phyloP scores from a whole-genome alignment of 1,140 invertebrate species.

The Bombyx mandarina region DNA sequence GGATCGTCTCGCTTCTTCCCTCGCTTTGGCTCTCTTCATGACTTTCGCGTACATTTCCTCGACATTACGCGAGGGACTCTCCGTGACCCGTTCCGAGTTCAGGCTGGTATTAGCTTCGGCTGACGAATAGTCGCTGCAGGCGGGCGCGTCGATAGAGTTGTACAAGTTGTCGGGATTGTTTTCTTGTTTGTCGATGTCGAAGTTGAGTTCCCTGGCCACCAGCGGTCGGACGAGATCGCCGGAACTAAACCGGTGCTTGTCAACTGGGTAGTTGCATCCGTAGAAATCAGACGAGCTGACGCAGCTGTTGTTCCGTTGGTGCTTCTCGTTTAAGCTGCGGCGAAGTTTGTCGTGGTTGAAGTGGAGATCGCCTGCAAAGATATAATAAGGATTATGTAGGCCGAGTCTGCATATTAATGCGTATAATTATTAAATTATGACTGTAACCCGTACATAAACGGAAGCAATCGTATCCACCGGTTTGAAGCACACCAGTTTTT shows the following conservation, averaged over 20 bases:
- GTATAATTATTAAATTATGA: too few relatives aligned
- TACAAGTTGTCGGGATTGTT: constrained; percentile 51
- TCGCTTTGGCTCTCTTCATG: constrained; percentile 75
- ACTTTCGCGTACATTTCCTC: constrained; percentile 93
- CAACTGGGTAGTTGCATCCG: constrained; percentile 69
- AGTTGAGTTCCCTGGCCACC: constrained; percentile 60
- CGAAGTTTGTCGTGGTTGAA: constrained; percentile 64
- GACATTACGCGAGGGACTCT: constrained; percentile 75
- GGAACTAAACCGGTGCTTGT: constrained; percentile 66
- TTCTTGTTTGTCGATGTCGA: constrained; percentile 52
- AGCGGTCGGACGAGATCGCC: constrained; percentile 58
- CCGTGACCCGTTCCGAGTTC: constrained; percentile 72
- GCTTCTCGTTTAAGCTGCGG: constrained; percentile 68
- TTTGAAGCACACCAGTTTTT: too few relatives aligned
- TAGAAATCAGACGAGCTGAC: constrained; percentile 70
- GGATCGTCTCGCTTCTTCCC: constrained; percentile 37
- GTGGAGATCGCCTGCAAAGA: constrained; percentile 54
- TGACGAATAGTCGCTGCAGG: constrained; percentile 42
- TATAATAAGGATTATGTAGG: background rate
- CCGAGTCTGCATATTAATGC: too few relatives aligned
- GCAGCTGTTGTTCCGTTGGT: constrained; percentile 69
- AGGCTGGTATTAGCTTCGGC: constrained; percentile 50
- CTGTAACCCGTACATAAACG: too few relatives aligned
- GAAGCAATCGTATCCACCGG: too few relatives aligned
- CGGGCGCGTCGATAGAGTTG: constrained; percentile 60